These are phyloP conservation scores for Grammomys dolichurus DNA, from an alignment of 2,113 vertebrate genomes.

Conservation along the genomic window DNA sequence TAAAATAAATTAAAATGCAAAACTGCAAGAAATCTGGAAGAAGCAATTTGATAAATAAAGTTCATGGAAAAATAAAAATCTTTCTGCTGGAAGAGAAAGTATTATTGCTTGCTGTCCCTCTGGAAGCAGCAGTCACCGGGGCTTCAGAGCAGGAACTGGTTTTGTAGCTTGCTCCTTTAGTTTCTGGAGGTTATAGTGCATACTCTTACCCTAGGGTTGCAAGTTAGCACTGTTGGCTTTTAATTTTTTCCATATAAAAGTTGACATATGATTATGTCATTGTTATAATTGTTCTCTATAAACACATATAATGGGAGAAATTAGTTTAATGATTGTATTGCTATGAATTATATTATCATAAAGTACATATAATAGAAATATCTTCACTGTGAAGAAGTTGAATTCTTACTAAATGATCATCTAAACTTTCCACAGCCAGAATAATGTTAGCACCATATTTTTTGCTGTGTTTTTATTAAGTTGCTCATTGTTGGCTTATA, in stretches of 20 bases:
- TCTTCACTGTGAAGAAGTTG: conserved; percentile 50
- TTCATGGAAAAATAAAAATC: conserved; percentile 36
- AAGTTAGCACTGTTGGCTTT: conserved; percentile 41
- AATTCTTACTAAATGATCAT: conserved; percentile 33
- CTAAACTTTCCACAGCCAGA: conserved; percentile 21
- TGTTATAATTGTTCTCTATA: not conserved
- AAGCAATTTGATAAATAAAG: conserved; percentile 4
- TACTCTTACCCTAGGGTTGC: not conserved
- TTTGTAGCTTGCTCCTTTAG: not conserved
- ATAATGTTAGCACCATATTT: conserved; percentile 46
- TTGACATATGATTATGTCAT: not conserved
- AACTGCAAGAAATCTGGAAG: conserved; percentile 28
- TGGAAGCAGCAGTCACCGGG: not conserved
- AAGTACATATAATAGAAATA: conserved; percentile 37
- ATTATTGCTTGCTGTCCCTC: not conserved
- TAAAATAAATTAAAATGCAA: conserved; percentile 28
- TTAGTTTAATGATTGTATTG: conserved; percentile 24
- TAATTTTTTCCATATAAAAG: conserved; percentile 33
- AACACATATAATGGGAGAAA: not conserved
- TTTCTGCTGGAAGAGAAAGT: not conserved
- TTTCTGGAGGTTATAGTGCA: conserved; percentile 14
- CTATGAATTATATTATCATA: conserved; percentile 22
- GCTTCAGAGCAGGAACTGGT: conserved; percentile 3
- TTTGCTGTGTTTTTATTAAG: conserved; percentile 45
- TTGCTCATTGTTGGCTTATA: conserved; percentile 29